phyloP scores from a whole-genome alignment of 1,140 invertebrate genomes.

The Tribolium castaneum region DNA sequence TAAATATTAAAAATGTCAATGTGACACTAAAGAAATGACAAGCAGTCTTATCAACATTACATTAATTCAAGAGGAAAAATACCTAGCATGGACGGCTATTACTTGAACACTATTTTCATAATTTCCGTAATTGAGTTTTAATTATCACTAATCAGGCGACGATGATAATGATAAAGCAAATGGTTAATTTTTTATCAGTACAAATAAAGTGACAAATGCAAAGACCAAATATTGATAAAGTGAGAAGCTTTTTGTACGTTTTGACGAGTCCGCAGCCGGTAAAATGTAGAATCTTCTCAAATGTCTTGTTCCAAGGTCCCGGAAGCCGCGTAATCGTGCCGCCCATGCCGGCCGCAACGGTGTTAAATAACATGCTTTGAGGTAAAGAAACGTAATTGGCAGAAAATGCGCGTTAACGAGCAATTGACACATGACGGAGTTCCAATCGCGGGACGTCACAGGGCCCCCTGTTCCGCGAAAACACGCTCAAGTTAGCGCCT shows the following conservation, averaged over 20 bases:
- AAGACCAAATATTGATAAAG: background rate
- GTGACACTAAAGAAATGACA: too few relatives aligned
- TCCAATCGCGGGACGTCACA: background rate
- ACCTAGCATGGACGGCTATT: too few relatives aligned
- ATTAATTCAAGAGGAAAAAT: too few relatives aligned
- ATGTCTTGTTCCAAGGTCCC: background rate
- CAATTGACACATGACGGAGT: background rate
- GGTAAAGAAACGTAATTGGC: constrained; percentile 8
- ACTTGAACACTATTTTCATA: too few relatives aligned
- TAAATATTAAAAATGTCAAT: too few relatives aligned
- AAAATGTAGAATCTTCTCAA: background rate
- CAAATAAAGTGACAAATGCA: background rate
- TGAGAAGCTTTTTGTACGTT: background rate
- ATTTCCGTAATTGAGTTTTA: too few relatives aligned
- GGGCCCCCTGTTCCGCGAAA: background rate
- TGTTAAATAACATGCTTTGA: background rate
- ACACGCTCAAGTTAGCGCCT: background rate
- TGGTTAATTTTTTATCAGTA: background rate
- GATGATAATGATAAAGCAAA: background rate
- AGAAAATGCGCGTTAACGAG: constrained; percentile 12
- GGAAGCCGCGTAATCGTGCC: background rate
- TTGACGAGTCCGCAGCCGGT: background rate
- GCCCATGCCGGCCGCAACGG: background rate
- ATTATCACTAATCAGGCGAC: too few relatives aligned
- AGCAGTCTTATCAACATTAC: too few relatives aligned